Percentiles rank a stretch among this genome's conserved stretches.
Conservation (phyloP, 1,140 invertebrate species). For the Drosophila fuyamai region DNA sequence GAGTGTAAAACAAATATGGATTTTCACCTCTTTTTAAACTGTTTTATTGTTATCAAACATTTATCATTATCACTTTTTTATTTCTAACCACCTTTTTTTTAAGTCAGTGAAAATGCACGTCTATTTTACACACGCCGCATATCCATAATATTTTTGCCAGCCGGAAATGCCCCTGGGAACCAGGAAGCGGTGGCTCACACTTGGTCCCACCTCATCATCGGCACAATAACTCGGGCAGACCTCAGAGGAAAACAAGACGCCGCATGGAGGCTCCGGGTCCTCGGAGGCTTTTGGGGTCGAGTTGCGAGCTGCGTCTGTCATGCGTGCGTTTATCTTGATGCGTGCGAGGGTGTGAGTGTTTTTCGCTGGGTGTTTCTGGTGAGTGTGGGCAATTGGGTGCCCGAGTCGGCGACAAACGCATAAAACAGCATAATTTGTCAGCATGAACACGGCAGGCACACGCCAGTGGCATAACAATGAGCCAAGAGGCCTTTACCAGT, state of each 20-base stretch:
- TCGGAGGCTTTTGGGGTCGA: constrained; percentile 32
- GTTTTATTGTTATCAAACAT: too few relatives aligned
- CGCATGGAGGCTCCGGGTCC: constrained; percentile 33
- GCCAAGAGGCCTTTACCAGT: constrained; percentile 14
- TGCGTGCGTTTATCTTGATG: constrained; percentile 68
- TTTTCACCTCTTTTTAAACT: too few relatives aligned
- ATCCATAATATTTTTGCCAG: constrained; percentile 73
- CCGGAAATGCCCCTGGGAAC: constrained; percentile 76
- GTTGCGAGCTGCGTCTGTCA: constrained; percentile 42
- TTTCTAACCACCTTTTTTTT: too few relatives aligned
- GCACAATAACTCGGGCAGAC: constrained; percentile 42
- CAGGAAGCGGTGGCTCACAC: constrained; percentile 45
- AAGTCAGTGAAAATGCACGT: background rate
- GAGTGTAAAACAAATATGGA: too few relatives aligned
- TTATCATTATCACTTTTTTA: too few relatives aligned
- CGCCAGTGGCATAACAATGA: constrained; percentile 72
- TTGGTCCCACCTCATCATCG: constrained; percentile 32
- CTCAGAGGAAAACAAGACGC: constrained; percentile 67
- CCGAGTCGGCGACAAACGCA: constrained; percentile 71
- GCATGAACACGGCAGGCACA: constrained; percentile 63
- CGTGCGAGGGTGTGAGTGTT: constrained; percentile 22
- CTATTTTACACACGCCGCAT: constrained; percentile 52
- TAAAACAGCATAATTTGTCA: constrained; percentile 82
- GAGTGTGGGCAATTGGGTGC: constrained; percentile 10
- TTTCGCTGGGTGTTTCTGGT: constrained; percentile 3